phyloP scores from a whole-genome alignment of 2,888 invertebrate species.

The Xestia c-nigrum region DNA sequence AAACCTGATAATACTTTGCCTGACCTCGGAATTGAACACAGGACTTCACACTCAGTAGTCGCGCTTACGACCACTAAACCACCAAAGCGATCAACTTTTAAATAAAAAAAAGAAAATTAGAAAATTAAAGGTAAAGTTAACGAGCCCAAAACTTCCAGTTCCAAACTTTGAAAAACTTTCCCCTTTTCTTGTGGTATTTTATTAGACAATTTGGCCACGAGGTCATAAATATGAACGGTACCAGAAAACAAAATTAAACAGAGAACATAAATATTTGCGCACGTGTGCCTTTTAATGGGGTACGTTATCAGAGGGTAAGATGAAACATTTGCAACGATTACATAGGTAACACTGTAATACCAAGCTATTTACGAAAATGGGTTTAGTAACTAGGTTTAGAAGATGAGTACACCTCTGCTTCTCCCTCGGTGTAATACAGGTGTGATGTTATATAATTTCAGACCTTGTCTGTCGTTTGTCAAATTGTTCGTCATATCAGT shows the following conservation, averaged over 20 bases:
- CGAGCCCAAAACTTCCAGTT: neutral
- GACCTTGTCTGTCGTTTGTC: neutral
- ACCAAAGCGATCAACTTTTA: no score
- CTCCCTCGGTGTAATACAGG: neutral
- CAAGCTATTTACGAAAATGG: slow-evolving; percentile 1
- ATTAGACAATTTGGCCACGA: neutral
- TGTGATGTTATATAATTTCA: slow-evolving; percentile 1
- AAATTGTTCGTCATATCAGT: neutral
- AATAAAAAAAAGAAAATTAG: neutral
- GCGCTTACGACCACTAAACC: no score
- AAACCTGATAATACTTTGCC: no score
- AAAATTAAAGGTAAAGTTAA: neutral
- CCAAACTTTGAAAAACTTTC: neutral
- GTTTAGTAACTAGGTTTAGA: neutral
- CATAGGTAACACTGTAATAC: neutral
- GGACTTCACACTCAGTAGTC: no score
- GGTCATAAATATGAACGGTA: neutral
- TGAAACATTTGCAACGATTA: neutral
- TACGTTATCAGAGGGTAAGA: neutral
- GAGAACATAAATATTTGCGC: neutral
- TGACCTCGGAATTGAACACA: no score
- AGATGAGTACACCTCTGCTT: neutral
- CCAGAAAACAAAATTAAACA: neutral
- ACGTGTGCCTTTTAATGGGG: neutral
- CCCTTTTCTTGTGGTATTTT: neutral